A percentile compares a stretch with the other conserved stretches of the same genome.
Evolutionary conservation across 1,140 invertebrate genomes (phyloP).

Genomic region (Arctopsyche grandis): DNA sequence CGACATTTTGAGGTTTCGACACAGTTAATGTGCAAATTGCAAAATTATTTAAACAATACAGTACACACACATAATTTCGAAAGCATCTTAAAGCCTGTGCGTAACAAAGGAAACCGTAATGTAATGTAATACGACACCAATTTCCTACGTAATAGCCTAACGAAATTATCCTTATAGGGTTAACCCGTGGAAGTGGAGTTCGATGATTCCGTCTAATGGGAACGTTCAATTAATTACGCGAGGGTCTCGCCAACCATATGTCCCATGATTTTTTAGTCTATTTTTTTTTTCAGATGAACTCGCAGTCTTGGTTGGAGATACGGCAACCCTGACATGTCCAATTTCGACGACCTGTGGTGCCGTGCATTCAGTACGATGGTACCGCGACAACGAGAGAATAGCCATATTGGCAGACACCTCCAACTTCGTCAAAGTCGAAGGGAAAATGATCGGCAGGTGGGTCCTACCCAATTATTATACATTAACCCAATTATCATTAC

Average conservation of each 20-base stretch:
- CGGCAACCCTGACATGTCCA: constrained; percentile 34
- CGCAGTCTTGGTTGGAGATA: constrained; percentile 44
- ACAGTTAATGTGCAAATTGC: too few species aligned
- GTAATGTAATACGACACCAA: constrained; percentile 4
- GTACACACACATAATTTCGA: too few species aligned
- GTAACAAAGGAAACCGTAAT: constrained; percentile 20
- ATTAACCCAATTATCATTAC: too few species aligned
- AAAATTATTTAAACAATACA: too few species aligned
- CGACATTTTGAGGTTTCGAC: too few species aligned
- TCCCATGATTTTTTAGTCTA: background rate
- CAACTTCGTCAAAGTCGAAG: constrained; percentile 39
- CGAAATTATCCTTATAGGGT: constrained; percentile 12
- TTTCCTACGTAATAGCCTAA: background rate
- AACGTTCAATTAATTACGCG: background rate
- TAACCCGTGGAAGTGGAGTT: background rate
- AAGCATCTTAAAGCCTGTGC: too few species aligned
- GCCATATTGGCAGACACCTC: constrained; percentile 47
- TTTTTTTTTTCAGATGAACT: constrained; percentile 32
- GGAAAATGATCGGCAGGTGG: constrained; percentile 42
- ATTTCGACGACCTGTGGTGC: constrained; percentile 18
- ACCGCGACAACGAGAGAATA: constrained; percentile 42
- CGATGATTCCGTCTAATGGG: background rate
- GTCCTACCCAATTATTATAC: background rate
- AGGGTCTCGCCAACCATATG: background rate
- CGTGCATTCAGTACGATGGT: constrained; percentile 51